Evolutionary conservation across 1,140 invertebrate species (phyloP), one percentile per base, ranked within the genome.

Genomic region (Papilio xuthus): DNA sequence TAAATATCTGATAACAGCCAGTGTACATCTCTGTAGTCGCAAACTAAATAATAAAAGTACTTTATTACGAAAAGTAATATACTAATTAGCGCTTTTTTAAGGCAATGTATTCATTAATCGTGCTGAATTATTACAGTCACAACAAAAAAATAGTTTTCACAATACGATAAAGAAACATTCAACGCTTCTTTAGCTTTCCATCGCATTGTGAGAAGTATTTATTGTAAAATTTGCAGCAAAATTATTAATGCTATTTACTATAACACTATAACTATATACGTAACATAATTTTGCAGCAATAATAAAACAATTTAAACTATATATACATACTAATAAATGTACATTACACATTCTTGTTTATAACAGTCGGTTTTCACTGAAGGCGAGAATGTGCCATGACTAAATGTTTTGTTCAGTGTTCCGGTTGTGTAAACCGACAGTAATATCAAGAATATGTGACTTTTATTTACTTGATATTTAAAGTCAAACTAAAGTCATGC

Each of bases 71-170:
- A 6, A 32, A 3, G 6, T 32, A 32, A 32, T 3, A 6, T 32
- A 32, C 6, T 32, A 32, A 32, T 3, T 32, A 32, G 32, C 32
- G 6, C 32, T 26, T 18, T 15, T 26, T 74, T 47, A 56, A 76
- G 56, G 32, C 53, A 76, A 50, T 63, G 12, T 32, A 44, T 63
- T 74, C 41, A 76, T 37, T 37, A 37, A 37, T 63, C 74, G 74
- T 76, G 74, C 74, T 76, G 74, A 67, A 63, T 63, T 63, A 74
- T 74, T 53, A 47, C 37, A 56, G 74, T 32, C 50, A 76, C 53
- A 76, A 76, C 74, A 37, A 63, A 76, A 76, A 73, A 76, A 23
- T 76, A 67, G 8, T 47, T 28, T 63, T 20, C 37, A 76, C 56
- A 60, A 42, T 76, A 37, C 53, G 20, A 76, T 63, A 37, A 12